These are phyloP conservation scores for Probaryconus sp. DNA, from an alignment of 1,140 invertebrate genomes.

Conservation along the genomic window DNA sequence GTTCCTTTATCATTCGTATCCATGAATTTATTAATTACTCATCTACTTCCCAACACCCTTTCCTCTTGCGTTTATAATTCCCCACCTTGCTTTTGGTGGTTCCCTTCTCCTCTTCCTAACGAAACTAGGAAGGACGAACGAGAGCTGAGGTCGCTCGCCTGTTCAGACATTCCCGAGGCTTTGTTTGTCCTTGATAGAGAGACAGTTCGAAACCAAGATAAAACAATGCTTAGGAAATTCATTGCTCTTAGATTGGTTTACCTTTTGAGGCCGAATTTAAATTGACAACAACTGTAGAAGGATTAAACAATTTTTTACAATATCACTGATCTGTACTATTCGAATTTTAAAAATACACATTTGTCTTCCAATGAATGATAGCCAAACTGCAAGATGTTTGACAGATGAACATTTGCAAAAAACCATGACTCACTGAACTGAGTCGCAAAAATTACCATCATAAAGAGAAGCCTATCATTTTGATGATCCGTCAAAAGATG, in stretches of 20 bases:
- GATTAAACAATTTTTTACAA: too few species aligned
- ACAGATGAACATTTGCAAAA: too few species aligned
- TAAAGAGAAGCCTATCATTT: conserved; percentile 27
- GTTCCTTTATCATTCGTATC: conserved; percentile 8
- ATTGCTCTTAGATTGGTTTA: too few species aligned
- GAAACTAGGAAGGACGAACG: conserved; percentile 22
- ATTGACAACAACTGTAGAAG: too few species aligned
- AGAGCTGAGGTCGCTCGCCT: conserved; percentile 46
- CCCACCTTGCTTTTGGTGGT: too few species aligned
- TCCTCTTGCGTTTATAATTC: background rate
- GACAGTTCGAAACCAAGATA: conserved; percentile 11
- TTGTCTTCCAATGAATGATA: background rate
- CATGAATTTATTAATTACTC: conserved; percentile 43
- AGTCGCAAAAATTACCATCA: conserved; percentile 39
- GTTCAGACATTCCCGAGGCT: conserved; percentile 52
- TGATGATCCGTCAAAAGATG: conserved; percentile 34
- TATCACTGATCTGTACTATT: too few species aligned
- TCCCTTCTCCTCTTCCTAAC: background rate
- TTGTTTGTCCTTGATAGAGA: conserved; percentile 60
- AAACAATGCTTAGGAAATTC: too few species aligned
- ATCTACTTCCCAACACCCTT: conserved; percentile 16
- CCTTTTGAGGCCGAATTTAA: too few species aligned
- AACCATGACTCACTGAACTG: background rate
- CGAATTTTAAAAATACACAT: background rate
- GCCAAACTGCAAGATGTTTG: too few species aligned